Percentiles rank a stretch among this genome's conserved stretches.
Conservation (phyloP, 2,888 invertebrate genomes). For the Drosophila cognata region DNA sequence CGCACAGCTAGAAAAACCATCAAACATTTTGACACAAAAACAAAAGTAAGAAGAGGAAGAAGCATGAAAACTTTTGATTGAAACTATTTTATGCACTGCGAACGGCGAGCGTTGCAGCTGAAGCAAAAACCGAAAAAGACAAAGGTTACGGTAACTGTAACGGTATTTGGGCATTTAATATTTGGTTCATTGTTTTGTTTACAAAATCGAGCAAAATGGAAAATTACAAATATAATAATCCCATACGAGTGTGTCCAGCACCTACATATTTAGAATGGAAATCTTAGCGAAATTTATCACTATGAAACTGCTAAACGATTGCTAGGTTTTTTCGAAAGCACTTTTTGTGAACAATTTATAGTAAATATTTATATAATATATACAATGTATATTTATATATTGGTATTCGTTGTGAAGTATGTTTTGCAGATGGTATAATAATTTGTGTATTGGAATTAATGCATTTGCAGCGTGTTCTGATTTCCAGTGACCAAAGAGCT, state of each 20-base stretch:
- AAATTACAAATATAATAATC: slow-evolving; percentile 16
- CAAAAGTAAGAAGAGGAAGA: slow-evolving; percentile 25
- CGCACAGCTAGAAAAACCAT: slow-evolving; percentile 21
- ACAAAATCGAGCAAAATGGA: slow-evolving; percentile 30
- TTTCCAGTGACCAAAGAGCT: slow-evolving; percentile 2
- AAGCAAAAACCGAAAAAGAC: background rate
- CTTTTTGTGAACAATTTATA: background rate
- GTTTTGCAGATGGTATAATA: background rate
- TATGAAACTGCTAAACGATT: slow-evolving; percentile 25
- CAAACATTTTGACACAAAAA: slow-evolving; percentile 26
- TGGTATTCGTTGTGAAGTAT: background rate
- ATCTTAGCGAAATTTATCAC: slow-evolving; percentile 35
- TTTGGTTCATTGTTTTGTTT: slow-evolving; percentile 32
- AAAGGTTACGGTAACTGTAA: slow-evolving; percentile 7
- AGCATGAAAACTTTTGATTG: slow-evolving; percentile 55
- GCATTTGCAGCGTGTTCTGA: background rate
- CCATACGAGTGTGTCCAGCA: background rate
- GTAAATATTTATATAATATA: background rate
- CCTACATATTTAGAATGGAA: slow-evolving; percentile 17
- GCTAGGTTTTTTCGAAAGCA: background rate
- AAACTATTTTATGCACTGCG: slow-evolving; percentile 40
- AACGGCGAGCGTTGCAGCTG: background rate
- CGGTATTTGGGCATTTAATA: slow-evolving; percentile 15
- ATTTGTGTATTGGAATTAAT: background rate
- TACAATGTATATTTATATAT: background rate